Percentiles rank a stretch among this genome's conserved stretches.
Conservation (phyloP, 2,888 invertebrate species). For the Polydesmus complanatus region DNA sequence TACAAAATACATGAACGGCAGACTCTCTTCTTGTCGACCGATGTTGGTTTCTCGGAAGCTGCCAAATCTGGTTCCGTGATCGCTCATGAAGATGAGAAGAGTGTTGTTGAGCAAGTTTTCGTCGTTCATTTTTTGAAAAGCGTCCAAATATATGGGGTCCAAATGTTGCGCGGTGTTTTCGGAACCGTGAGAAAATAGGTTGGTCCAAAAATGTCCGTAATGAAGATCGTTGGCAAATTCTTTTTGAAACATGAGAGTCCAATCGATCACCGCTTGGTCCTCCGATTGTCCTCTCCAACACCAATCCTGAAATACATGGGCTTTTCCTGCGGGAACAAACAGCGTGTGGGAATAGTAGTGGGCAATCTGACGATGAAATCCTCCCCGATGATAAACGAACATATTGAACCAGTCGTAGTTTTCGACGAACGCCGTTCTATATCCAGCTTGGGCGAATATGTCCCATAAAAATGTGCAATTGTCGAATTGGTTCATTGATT, state of each 20-base stretch:
- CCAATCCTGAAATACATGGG: constrained; percentile 31
- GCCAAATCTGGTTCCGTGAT: background rate
- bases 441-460: background rate
- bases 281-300: background rate
- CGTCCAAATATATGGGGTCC: background rate
- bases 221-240: background rate
- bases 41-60: background rate
- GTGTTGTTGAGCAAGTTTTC: background rate
- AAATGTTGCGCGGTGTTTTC: background rate
- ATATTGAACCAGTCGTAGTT: background rate
- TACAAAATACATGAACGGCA: background rate
- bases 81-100: background rate
- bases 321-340: background rate
- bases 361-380: background rate
- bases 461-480: background rate
- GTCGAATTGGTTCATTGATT: constrained; percentile 15
- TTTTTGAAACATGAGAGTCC: background rate
- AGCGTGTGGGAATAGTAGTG: background rate
- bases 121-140: background rate
- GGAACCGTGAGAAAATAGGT: background rate
- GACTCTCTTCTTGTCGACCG: background rate
- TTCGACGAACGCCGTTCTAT: background rate
- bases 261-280: background rate
- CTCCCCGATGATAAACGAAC: constrained; percentile 43
- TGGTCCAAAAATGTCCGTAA: background rate